These are phyloP conservation scores for Hesperia comma DNA, from an alignment of 2,888 invertebrate genomes.

Conservation along the genomic window DNA sequence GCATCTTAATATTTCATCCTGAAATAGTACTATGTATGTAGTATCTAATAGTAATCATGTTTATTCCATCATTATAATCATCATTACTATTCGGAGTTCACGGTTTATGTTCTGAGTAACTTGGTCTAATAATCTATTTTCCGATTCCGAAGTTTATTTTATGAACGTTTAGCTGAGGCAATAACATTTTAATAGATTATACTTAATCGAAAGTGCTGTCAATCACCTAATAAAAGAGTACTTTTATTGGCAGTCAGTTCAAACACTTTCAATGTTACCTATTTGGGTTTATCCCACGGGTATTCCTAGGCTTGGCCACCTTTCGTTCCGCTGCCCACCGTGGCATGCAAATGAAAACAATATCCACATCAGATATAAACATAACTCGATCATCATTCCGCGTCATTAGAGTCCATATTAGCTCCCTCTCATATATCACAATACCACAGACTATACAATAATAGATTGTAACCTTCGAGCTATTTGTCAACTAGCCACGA, in stretches of 20 bases:
- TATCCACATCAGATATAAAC: constrained; percentile 40
- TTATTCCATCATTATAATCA: no score
- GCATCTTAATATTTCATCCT: no score
- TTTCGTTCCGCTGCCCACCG: constrained; percentile 44
- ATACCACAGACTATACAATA: constrained; percentile 1
- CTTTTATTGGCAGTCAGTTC: background rate
- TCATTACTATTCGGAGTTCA: no score
- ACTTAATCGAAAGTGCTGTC: background rate
- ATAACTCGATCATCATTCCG: constrained; percentile 39
- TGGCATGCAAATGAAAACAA: constrained; percentile 54
- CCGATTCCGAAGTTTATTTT: no score
- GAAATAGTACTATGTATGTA: no score
- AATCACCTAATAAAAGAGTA: background rate
- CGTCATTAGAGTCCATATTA: constrained; percentile 23
- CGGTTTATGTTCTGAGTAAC: no score
- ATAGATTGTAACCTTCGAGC: constrained; percentile 25
- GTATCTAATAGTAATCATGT: no score
- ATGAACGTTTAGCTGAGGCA: no score
- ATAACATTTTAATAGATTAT: background rate
- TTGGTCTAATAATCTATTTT: no score
- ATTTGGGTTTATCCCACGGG: background rate
- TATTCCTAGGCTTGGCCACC: constrained; percentile 37
- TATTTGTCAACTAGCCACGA: constrained; percentile 38
- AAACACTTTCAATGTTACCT: constrained; percentile 5
- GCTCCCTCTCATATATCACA: constrained; percentile 1